Base-by-base conservation (phyloP, 2,113 vertebrate species). In the Neopipo cinnamomea region DNA sequence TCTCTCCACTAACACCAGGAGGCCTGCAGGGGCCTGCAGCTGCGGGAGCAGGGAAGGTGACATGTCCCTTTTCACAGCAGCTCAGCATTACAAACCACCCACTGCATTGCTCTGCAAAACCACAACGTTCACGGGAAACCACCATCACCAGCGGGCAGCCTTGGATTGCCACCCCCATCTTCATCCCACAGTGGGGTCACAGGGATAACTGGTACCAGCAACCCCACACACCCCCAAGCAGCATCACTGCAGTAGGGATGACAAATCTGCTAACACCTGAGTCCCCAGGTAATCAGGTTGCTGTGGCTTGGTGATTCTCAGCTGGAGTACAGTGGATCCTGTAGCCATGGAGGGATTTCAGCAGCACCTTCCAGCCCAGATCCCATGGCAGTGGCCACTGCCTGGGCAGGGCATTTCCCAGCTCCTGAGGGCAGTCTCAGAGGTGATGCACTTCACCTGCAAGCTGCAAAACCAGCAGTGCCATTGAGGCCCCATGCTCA, bases 101-200 rank as follows among this genome's bases (percentile, higher is more conserved):
- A 3, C 33, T 35, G 25, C 35, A 25, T 2, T 25, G 33, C 53
- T 84, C 76, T 76, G 44, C 24, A 44, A 72, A 42, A 21, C 37
- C 50, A 30, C 3, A 0, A 27, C 0, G 0, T 23, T 44, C 6
- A 1, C 47, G 44, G 42, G 28, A 59, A 53, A 27, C 7, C 67
- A 42, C 35, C 63, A 15, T 12, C 25, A 49, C 55, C 1, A 2
- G 42, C 28, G 39, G 33, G 41, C 52, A 77, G 44, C 46, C 0
- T 0, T 11, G 23, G 20, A 13, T 9, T 77, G 3, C 12, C 74
- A 39, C 6, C 14, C 24, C 18, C 53, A 19, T 5, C 68, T 35
- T 47, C 44, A 63, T 17, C 42, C 44, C 73, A 35, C 44, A 47
- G 35, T 21, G 77, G 30, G 15, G 17, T 19, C 8, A 0, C 65